phyloP scores from a whole-genome alignment of 2,113 vertebrate genomes.

The Sceloporus tristichus region DNA sequence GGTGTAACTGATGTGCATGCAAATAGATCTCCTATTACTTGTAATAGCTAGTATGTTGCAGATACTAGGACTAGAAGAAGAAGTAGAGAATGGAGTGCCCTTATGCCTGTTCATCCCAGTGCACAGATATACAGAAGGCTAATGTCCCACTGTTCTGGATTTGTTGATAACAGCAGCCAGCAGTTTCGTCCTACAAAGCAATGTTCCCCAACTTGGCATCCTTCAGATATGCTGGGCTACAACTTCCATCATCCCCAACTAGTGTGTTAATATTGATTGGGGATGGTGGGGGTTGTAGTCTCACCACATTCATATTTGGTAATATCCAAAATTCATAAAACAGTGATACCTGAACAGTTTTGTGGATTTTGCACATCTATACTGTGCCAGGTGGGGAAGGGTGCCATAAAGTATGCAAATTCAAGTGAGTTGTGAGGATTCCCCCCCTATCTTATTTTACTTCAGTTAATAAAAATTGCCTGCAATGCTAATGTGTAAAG shows the following conservation, averaged over 20 bases:
- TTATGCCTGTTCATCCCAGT: not conserved
- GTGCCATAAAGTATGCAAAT: slow-evolving; percentile 12
- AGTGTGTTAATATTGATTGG: not conserved
- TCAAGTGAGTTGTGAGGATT: slow-evolving; percentile 2
- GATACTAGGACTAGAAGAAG: not conserved
- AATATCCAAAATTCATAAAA: no score
- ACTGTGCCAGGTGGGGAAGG: not conserved
- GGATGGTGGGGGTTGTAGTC: not conserved
- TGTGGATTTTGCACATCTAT: no score
- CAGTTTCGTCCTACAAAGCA: slow-evolving; percentile 36
- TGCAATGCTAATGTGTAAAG: slow-evolving; percentile 54
- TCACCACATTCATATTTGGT: not conserved
- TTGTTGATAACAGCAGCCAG: slow-evolving; percentile 37
- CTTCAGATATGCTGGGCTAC: not conserved
- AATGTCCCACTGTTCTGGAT: not conserved
- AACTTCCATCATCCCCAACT: not conserved
- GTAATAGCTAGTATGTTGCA: not conserved
- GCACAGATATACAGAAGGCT: not conserved
- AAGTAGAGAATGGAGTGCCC: not conserved
- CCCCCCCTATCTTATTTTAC: not conserved
- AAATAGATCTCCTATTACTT: not conserved
- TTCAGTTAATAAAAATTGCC: slow-evolving; percentile 53
- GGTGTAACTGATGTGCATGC: not conserved
- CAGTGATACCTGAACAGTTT: no score
- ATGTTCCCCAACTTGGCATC: no score